Evolutionary conservation across 2,113 vertebrate species (phyloP), one percentile per base, ranked within the genome.

Genomic region (Brachypteracias leptosomus): DNA sequence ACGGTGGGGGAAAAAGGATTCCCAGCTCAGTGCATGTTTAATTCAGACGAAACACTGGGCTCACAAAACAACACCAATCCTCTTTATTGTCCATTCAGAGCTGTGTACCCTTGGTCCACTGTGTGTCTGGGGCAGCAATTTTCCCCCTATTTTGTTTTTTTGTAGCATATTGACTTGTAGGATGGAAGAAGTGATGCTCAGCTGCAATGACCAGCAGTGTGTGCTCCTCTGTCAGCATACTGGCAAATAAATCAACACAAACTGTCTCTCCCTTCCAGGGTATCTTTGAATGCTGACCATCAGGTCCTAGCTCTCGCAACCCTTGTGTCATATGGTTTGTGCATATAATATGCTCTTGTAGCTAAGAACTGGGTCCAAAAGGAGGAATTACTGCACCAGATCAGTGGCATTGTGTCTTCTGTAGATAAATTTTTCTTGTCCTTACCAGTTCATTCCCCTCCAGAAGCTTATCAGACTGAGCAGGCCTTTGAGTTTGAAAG

Each of bases 401-500:
- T 79, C 33, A 38, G 46, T 78, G 73, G 16, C 40, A n/a, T 75
- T 78, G 16, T 55, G 75, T 22, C 46, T 88, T 65, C n/a, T 51
- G 19, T 25, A 76, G 51, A 46, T 78, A 2, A 52, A 73, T 76
- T 96, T 80, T 90, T 81, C 63, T 73, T 35, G 20, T 78, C 20
- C 33, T 67, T 72, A 35, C 28, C n/a, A 59, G 33, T 75, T 92
- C 6, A 2, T 92, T 92, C 42, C 40, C 31, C 49, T 61, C 29
- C 36, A 57, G 57, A 86, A 93, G 77, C 65, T 92, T 75, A 81
- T 36, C 25, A 20, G 68, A 16, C 59, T 77, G 72, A 95, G 38
- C 31, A 91, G 33, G 40, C 83, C 44, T 95, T 92, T 47, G 66
- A 90, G 85, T 31, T 47, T 68, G 75, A 85, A 94, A 96, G 80